These are phyloP conservation scores for Drosophila melanogaster DNA, from an alignment of 1,140 invertebrate species.

Conservation along the genomic window DNA sequence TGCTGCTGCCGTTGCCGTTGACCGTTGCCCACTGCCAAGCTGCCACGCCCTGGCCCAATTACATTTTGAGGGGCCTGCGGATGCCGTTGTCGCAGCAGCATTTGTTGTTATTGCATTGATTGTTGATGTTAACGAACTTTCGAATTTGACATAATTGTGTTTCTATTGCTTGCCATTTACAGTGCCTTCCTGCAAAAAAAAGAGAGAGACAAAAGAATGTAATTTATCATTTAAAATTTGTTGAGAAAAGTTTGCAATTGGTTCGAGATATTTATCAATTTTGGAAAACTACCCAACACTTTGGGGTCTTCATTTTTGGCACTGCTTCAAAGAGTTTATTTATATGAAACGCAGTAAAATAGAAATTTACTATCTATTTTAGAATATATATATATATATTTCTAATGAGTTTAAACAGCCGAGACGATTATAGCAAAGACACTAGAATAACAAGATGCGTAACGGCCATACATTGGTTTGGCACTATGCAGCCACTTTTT, in stretches of 20 bases:
- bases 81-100: conserved; percentile 21
- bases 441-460: too few species aligned
- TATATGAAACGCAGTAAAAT: too few species aligned
- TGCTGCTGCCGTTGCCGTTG: conserved; percentile 5
- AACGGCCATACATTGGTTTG: too few species aligned
- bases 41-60: conserved; percentile 42
- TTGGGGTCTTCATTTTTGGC: too few species aligned
- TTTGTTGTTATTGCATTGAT: conserved; percentile 12
- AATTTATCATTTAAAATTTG: conserved; percentile 40
- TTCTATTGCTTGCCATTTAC: conserved; percentile 47
- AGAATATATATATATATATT: too few species aligned
- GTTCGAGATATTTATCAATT: too few species aligned
- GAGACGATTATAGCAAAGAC: too few species aligned
- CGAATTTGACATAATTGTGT: conserved; percentile 63
- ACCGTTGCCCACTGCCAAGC: conserved; percentile 45
- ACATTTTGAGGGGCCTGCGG: conserved; percentile 62
- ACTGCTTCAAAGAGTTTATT: too few species aligned
- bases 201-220: conserved; percentile 13
- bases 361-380: too few species aligned
- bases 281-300: too few species aligned
- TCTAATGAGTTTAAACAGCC: too few species aligned
- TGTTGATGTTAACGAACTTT: conserved; percentile 51
- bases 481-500: too few species aligned
- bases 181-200: conserved; percentile 41
- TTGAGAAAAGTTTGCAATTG: not conserved